These are phyloP conservation scores for Drosophila erecta DNA, from an alignment of 1,140 invertebrate genomes.

Conservation along the genomic window DNA sequence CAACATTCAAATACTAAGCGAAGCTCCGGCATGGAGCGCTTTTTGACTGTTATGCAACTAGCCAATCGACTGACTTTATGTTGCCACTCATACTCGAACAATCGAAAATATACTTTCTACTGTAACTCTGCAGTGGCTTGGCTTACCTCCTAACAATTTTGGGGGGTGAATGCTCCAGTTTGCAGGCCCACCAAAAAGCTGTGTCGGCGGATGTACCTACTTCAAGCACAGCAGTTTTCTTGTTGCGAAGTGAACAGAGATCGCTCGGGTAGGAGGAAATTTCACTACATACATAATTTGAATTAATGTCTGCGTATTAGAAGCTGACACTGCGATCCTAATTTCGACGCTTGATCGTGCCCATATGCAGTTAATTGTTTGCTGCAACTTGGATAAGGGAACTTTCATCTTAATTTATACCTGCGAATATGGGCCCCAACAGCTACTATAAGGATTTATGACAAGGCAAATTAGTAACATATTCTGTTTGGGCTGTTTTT, in stretches of 20 bases:
- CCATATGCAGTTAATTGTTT: too few relatives aligned
- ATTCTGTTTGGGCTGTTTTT: neutral
- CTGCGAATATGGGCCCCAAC: neutral
- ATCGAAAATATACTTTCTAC: slow-evolving; percentile 36
- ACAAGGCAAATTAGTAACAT: neutral
- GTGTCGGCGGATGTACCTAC: neutral
- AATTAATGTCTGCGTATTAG: slow-evolving; percentile 5
- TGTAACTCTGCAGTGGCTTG: neutral
- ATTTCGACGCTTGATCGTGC: neutral
- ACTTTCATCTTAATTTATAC: too few relatives aligned
- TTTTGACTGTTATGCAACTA: slow-evolving; percentile 50
- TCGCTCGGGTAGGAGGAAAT: neutral
- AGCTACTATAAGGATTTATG: neutral
- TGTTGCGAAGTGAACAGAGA: neutral
- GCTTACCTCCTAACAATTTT: slow-evolving; percentile 22
- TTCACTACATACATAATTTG: slow-evolving; percentile 2
- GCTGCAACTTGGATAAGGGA: too few relatives aligned
- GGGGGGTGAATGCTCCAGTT: slow-evolving; percentile 44
- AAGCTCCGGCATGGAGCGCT: slow-evolving; percentile 38
- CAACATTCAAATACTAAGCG: slow-evolving; percentile 56
- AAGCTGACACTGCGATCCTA: neutral
- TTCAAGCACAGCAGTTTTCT: neutral
- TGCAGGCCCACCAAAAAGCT: slow-evolving; percentile 5
- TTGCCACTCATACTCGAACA: slow-evolving; percentile 14
- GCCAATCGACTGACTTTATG: slow-evolving; percentile 45